phyloP scores from a whole-genome alignment of 2,113 vertebrate species.

The Apteryx mantelli region DNA sequence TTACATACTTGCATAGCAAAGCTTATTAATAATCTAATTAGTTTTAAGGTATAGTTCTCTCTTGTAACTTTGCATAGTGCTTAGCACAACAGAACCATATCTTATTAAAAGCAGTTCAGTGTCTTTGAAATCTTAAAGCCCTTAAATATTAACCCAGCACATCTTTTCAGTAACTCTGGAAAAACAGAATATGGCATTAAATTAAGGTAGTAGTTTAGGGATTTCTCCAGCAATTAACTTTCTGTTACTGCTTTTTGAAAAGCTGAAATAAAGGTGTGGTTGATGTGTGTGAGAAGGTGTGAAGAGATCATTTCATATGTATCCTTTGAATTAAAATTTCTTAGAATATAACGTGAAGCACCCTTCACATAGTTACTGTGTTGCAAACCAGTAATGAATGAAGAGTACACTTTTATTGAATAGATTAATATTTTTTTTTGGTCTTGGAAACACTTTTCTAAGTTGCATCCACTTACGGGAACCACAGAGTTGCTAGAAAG shows the following conservation, averaged over 20 bases:
- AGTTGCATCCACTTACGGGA: not conserved
- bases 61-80: not conserved
- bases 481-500: not conserved
- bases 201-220: not conserved
- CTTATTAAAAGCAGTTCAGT: not conserved
- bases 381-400: not conserved
- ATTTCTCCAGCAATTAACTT: not conserved
- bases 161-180: not conserved
- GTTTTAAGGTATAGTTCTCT: not conserved
- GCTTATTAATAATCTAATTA: not conserved
- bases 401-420: not conserved
- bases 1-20: not conserved
- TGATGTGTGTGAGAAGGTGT: not conserved
- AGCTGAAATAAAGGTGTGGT: not conserved
- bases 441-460: not conserved
- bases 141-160: not conserved
- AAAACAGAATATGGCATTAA: not conserved
- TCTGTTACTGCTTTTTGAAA: not conserved
- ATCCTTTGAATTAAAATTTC: not conserved
- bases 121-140: not conserved
- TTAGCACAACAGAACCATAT: not conserved
- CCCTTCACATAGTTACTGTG: not conserved
- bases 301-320: not conserved
- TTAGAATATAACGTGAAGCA: not conserved
- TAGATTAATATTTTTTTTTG: not conserved